These are phyloP conservation scores for Hormaphis cornu DNA, from an alignment of 1,140 invertebrate genomes.

Conservation along the genomic window DNA sequence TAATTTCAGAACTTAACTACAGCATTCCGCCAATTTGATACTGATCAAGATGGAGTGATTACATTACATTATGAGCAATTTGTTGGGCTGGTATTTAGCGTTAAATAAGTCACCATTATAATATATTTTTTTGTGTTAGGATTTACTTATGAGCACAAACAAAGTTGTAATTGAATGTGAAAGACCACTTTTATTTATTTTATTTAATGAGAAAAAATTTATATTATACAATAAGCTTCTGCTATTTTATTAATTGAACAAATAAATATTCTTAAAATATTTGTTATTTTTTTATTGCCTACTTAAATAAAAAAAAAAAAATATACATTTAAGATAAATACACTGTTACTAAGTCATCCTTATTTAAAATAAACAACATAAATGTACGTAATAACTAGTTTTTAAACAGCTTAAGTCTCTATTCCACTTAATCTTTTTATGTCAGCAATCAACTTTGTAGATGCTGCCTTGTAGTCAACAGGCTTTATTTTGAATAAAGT, in stretches of 20 bases:
- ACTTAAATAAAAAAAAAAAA: neutral
- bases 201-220: too few species aligned
- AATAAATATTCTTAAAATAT: neutral
- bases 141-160: constrained; percentile 58
- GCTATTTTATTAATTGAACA: neutral
- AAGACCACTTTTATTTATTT: too few species aligned
- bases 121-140: constrained; percentile 54
- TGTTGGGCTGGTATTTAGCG: constrained; percentile 67
- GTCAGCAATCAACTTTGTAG: constrained; percentile 56
- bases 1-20: constrained; percentile 77
- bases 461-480: constrained; percentile 67
- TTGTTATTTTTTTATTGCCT: neutral
- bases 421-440: constrained; percentile 53
- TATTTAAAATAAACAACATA: neutral
- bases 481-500: constrained; percentile 56
- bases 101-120: too few species aligned
- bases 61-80: constrained; percentile 97
- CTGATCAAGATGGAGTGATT: constrained; percentile 89
- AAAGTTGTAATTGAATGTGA: too few species aligned
- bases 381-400: neutral
- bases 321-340: neutral
- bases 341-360: neutral
- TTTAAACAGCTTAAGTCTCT: constrained; percentile 36
- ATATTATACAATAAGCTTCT: neutral
- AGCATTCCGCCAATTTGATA: constrained; percentile 81